Evolutionary conservation across 2,797 vertebrate species (phyloP), one percentile per base, ranked within the genome.

Genomic region (Mormyrus proboscirostris): DNA sequence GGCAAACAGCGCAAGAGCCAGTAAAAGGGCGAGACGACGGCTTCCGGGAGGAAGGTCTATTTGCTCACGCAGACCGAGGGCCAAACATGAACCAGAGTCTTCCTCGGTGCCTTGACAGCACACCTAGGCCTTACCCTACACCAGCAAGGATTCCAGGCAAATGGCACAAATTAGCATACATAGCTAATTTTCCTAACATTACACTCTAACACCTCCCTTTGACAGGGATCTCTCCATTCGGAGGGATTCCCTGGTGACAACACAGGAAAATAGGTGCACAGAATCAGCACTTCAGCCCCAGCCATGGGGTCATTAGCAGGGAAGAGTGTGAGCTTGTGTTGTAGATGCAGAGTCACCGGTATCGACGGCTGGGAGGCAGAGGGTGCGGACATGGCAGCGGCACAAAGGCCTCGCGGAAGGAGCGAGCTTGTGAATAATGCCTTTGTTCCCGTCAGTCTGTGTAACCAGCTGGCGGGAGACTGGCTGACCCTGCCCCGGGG

Each of bases 401-500:
- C 22, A 86, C 49, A 53, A 86, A 86, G 49, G 84, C 84, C 19
- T 16, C 10, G 22, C 10, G 51, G 84, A 86, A 25, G 50, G 84
- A 86, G 84, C 7, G 51, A 86, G 47, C 22, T 9, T 38, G 51
- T 86, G 51, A 86, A 55, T 86, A 86, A 86, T 86, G 51, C 22
- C 84, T 86, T 55, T 47, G 4, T 88, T 83, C 59, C 83, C 83
- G 51, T 83, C 86, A 84, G 89, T 47, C 87, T 88, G 50, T 83
- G 87, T 69, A 65, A 88, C 57, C 89, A 82, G 86, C 38, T 83
- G 89, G 86, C 29, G 25, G 51, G 84, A 50, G 65, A 57, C 53
- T 88, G 65, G 57, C 47, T 62, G 41, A 83, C 76, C 16, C 49
- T 49, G 79, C 49, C 73, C 87, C 53, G 38, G 38, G 55, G 89